Base-by-base conservation (phyloP, 1,140 invertebrate species). In the Teleopsis dalmanni region DNA sequence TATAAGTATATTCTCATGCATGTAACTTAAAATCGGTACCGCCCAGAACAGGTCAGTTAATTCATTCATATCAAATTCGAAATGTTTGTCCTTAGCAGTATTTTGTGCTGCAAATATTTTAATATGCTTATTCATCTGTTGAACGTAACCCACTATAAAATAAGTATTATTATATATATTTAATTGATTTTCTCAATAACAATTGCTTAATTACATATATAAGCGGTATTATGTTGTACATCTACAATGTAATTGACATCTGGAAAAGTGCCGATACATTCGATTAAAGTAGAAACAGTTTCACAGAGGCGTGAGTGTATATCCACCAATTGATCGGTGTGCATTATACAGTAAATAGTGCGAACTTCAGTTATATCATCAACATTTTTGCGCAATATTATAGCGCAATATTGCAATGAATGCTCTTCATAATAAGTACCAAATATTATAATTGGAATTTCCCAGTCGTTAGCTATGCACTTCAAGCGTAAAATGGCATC, bases 291-390 rank as follows among this genome's bases (percentile, higher is more conserved):
- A n/a, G 42, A 50, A n/a, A 53, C 51, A 3, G 51, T 51, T 33
- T 56, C 54, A 46, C 54, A 56, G 10, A 53, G 22, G 10, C 54
- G 47, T 3, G 54, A 53, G 18, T 56, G 54, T 7, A 56, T 56
- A 25, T 56, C 54, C 2, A 47, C 40, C 10, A 53, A 29, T 27
- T 52, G 40, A 9, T 27, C 31, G 9, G 25, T 27, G 0, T 50
- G 38, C 19, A 55, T 19, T 9, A 38, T 29, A 25, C 48, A 41
- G 21, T 50, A 50, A 16, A 52, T 37, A 25, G 45, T 38, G 3
- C 51, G 51, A 10, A 47, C 40, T n/a, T n/a, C n/a, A n/a, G 13
- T 23, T 11, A 26, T 26, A 22, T 37, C 42, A 3, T 41, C 42
- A 4, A 25, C 16, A 8, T 25, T n/a, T 23, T 36, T 35, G 9